These are phyloP conservation scores for Geopemphigus sp. DNA, from an alignment of 1,140 invertebrate species.

Conservation along the genomic window DNA sequence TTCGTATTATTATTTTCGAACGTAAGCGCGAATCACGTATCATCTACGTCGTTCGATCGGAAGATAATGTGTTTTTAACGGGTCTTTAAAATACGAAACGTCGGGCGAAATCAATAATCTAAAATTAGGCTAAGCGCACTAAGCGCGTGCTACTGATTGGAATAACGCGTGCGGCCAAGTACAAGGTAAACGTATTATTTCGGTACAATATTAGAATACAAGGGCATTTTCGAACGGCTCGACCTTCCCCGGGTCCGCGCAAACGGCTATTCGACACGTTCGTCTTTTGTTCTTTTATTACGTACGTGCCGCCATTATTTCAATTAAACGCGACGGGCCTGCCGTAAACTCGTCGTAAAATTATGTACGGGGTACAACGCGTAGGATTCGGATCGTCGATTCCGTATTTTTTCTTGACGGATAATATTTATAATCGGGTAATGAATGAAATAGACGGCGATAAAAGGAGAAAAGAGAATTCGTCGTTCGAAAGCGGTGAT, in stretches of 20 bases:
- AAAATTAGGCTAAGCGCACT: neutral
- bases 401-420: no score
- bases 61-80: neutral
- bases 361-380: no score
- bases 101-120: slow-evolving; percentile 10
- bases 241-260: neutral
- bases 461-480: no score
- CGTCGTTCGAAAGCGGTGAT: no score
- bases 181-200: neutral
- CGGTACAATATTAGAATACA: neutral
- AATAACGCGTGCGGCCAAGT: slow-evolving; percentile 23
- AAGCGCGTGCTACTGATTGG: slow-evolving; percentile 1
- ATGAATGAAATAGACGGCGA: no score
- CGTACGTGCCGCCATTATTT: neutral
- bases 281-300: no score
- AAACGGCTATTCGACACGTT: slow-evolving; percentile 4
- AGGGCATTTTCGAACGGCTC: slow-evolving; percentile 6
- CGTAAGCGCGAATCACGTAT: no score
- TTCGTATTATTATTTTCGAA: no score
- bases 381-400: no score
- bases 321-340: neutral
- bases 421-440: no score
- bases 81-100: neutral
- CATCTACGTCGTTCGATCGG: no score
- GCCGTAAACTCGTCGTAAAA: no score